Base-by-base conservation (phyloP, 1,140 invertebrate genomes). In the Lerema accius region DNA sequence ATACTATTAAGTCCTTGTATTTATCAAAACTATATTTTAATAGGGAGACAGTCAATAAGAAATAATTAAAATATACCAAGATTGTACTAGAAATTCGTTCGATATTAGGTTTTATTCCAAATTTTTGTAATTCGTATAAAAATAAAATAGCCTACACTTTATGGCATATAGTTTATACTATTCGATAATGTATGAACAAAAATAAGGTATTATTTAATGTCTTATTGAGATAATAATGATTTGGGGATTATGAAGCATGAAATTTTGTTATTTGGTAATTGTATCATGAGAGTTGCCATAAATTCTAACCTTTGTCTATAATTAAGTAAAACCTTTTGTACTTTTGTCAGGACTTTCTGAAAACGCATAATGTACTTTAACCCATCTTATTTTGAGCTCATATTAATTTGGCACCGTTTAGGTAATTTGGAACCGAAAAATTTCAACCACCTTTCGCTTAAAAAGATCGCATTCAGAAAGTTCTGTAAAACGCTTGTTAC, bases 41-140 rank as follows among this genome's bases (percentile, higher is more conserved):
- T 26, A 64, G 37, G 37, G 28, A 35, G 50, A 53, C 40, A 46
- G 37, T 23, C 19, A 53, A 39, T 55, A 49, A 15, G 60, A n/a
- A n/a, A n/a, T n/a, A n/a, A n/a, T n/a, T 37, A 17, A 19, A 61
- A 60, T 5, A 56, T 3, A 49, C 19, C 23, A 11, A 46, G 9
- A 37, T 17, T 48, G 13, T 48, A 48, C 11, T 40, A 67, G 66
- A 79, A 76, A 76, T 77, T 80, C 78, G 46, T 73, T 51, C 76
- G 80, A 84, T 82, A 84, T 82, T 75, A 60, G 51, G 32, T 40
- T 35, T 10, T n/a, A 14, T 17, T n/a, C n/a, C n/a, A n/a, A n/a
- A n/a, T n/a, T n/a, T n/a, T n/a, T n/a, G n/a, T n/a, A n/a, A n/a
- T n/a, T n/a, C n/a, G n/a, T n/a, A n/a, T n/a, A n/a, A n/a, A n/a